Base-by-base conservation (phyloP, 1,140 invertebrate genomes). In the Conus ventricosus region DNA sequence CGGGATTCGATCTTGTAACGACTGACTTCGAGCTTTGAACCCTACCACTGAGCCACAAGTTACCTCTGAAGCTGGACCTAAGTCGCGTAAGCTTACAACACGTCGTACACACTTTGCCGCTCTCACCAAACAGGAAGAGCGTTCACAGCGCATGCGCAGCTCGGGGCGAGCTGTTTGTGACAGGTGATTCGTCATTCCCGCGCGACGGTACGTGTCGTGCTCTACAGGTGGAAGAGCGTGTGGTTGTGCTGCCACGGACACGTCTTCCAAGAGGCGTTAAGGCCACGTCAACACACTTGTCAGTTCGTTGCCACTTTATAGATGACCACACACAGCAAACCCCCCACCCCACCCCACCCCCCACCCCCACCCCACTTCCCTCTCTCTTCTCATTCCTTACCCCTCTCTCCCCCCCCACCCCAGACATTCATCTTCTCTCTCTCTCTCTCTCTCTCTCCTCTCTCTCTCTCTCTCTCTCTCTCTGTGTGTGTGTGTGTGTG, bases 171-270 rank as follows among this genome's bases (percentile, higher is more conserved):
- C 67, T 71, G 20, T 20, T 53, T n/a, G 27, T 80, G 78, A 80
- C 78, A 80, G 78, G 78, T 80, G 78, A 80, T 80, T 80, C 27
- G 7, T 80, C 78, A 80, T 80, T 53, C 27, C 78, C 39, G 78
- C 0, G 78, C 23, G 13, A 39, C 78, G 78, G 0, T 11, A 71
- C 7, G 13, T 71, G 67, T 71, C 20, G 20, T 23, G 11, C 23
- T n/a, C 11, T 71, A 17, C 4, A 15, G 78, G 78, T 80, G 78
- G 78, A 80, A 80, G 78, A 80, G 78, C 0, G 11, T 11, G 78
- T 4, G 0, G 25, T 39, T 39, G 27, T 20, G 8, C 39, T 80
- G 11, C 5, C 10, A 80, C 27, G 78, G 78, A 11, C 78, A 53
- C 10, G 8, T 80, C 78, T 80, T 80, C 78, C 78, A 80, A 71